A percentile compares a stretch with the other conserved stretches of the same genome.
phyloP scores from a whole-genome alignment of 2,888 invertebrate genomes.

The Plebejus argus region DNA sequence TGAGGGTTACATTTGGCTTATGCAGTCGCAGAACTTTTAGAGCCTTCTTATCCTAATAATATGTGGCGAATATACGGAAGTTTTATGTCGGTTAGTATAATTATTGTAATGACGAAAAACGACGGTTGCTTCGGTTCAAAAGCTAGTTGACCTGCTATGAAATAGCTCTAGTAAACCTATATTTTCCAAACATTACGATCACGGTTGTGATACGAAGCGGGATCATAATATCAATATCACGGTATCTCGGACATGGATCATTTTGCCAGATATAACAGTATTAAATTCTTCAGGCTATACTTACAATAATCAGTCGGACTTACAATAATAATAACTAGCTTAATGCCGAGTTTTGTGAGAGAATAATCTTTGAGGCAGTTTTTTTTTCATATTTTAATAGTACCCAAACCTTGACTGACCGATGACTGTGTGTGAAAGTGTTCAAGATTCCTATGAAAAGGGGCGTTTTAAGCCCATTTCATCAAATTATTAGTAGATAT shows the following conservation, averaged over 20 bases:
- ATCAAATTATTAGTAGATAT: too few species aligned
- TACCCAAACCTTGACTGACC: too few species aligned
- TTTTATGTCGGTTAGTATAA: neutral
- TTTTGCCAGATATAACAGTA: neutral
- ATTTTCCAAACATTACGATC: neutral
- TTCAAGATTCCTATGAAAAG: too few species aligned
- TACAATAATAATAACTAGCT: neutral
- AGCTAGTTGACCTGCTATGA: neutral
- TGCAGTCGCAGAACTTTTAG: neutral
- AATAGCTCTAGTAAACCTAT: neutral
- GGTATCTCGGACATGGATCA: slow-evolving; percentile 1
- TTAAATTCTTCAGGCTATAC: slow-evolving; percentile 10
- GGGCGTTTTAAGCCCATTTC: too few species aligned
- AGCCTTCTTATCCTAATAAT: neutral
- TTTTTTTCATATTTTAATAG: too few species aligned
- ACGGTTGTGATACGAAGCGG: neutral
- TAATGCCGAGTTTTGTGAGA: neutral
- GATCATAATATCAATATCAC: slow-evolving; percentile 3
- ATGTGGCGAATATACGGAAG: neutral
- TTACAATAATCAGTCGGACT: neutral
- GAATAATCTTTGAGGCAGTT: too few species aligned
- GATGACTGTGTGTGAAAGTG: too few species aligned
- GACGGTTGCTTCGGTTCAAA: neutral
- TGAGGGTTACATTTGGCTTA: too few species aligned
- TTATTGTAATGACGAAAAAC: neutral